Evolutionary conservation across 1,140 invertebrate genomes (phyloP), one percentile per base, ranked within the genome.

Genomic region (Drosophila bocqueti): DNA sequence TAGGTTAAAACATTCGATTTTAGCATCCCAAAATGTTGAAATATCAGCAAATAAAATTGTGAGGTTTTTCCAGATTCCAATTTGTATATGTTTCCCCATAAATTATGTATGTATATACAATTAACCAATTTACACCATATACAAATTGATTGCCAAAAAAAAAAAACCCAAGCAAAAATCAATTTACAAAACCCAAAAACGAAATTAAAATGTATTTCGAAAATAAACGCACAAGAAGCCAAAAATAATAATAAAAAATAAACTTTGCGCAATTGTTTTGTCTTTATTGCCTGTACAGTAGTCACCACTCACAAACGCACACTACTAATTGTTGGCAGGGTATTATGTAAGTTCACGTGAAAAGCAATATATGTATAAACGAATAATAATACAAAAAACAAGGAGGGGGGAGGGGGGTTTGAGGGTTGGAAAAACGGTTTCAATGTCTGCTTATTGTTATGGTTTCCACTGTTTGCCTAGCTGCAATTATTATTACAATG

Each of bases 401-500:
- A 13, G 21, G 46, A 21, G 18, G 5, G 31, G 8, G 11, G 18
- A 8, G 31, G 16, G 11, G 36, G 24, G 34, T 43, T 9, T 4
- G 21, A 9, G 15, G 59, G 40, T 36, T 52, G 21, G 49, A 47
- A 74, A 63, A 38, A 52, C n/a, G 31, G 26, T 78, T 82, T 82
- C 61, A 77, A 67, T 75, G 63, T 82, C 54, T 74, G 40, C 75
- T 43, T 58, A 58, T 42, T 67, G 31, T 54, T 71, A 40, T 54
- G 45, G 21, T 54, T 79, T 68, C 36, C 45, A 55, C 31, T 59
- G 50, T 84, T 80, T 83, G 60, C 38, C 55, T 83, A 83, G 76
- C 71, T 80, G 77, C 61, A 76, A 80, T 86, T 86, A 79, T 81
- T 83, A 76, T 81, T 83, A 89, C 84, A 89, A 79, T 68, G 66